A percentile compares a stretch with the other conserved stretches of the same genome.
phyloP scores from a whole-genome alignment of 2,797 vertebrate species.

The Coluber constrictor region DNA sequence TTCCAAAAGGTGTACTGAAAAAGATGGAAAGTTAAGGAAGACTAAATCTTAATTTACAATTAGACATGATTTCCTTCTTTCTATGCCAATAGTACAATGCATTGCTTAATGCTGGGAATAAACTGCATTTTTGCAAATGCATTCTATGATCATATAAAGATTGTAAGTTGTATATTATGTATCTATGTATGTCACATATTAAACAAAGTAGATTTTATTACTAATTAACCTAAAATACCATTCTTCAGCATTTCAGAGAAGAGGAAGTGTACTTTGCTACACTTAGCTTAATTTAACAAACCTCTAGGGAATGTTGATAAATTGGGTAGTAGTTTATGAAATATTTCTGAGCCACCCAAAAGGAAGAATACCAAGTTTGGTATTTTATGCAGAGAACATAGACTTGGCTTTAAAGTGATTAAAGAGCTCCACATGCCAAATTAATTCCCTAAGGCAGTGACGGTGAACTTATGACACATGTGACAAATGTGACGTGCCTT shows the following conservation, averaged over 20 bases:
- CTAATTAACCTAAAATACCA: neutral
- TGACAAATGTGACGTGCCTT: neutral
- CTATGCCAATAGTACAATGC: neutral
- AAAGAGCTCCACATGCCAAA: neutral
- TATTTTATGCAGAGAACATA: neutral
- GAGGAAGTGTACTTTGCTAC: neutral
- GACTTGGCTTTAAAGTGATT: neutral
- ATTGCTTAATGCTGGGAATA: neutral
- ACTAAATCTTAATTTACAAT: neutral
- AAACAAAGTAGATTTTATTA: neutral
- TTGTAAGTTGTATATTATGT: neutral
- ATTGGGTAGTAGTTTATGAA: neutral
- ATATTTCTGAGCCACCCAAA: neutral
- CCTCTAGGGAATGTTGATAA: neutral
- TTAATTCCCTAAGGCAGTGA: neutral
- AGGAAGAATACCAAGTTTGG: neutral
- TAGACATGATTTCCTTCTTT: neutral
- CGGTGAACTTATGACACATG: too few relatives aligned
- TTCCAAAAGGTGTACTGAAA: conserved; percentile 97
- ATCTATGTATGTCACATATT: neutral
- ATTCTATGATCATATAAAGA: neutral
- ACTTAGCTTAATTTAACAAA: neutral
- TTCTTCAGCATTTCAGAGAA: neutral
- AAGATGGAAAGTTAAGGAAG: neutral
- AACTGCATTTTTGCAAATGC: neutral